phyloP scores from a whole-genome alignment of 1,140 invertebrate species.

The Sitodiplosis mosellana region DNA sequence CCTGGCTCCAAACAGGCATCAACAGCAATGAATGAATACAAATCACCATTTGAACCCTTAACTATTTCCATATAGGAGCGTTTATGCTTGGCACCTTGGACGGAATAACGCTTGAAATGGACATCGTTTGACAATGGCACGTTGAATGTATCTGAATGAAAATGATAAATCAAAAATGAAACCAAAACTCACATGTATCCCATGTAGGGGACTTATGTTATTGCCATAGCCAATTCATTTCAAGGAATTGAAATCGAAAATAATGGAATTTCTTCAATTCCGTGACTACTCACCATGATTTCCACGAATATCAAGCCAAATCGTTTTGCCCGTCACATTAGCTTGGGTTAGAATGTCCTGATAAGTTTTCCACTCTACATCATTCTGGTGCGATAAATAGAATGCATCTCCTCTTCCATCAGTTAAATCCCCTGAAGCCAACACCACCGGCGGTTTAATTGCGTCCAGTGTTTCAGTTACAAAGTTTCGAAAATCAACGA shows the following conservation, averaged over 20 bases:
- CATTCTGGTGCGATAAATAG: slow-evolving; percentile 63
- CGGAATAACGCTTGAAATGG: slow-evolving; percentile 63
- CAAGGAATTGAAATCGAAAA: too few species aligned
- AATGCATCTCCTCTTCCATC: slow-evolving; percentile 67
- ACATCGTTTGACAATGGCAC: slow-evolving; percentile 54
- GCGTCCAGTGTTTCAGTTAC: slow-evolving; percentile 51
- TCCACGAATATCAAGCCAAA: slow-evolving; percentile 82
- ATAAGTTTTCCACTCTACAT: slow-evolving; percentile 75
- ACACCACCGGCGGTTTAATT: slow-evolving; percentile 61
- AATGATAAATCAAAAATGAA: too few species aligned
- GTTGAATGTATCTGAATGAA: slow-evolving; percentile 75
- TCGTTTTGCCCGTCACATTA: slow-evolving; percentile 44
- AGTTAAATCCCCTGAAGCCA: slow-evolving; percentile 76
- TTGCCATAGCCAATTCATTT: too few species aligned
- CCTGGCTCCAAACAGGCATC: slow-evolving; percentile 77
- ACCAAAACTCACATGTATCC: too few species aligned
- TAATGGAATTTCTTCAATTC: not conserved
- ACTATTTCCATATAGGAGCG: slow-evolving; percentile 53
- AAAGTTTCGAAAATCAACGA: slow-evolving; percentile 62
- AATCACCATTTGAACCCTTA: slow-evolving; percentile 26
- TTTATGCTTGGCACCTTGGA: slow-evolving; percentile 48
- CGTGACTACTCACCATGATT: slow-evolving; percentile 53
- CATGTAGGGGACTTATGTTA: too few species aligned
- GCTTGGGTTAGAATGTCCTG: slow-evolving; percentile 47
- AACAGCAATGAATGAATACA: slow-evolving; percentile 66